Base-by-base conservation (phyloP, 2,797 vertebrate genomes). In the Neostethus bicornis region DNA sequence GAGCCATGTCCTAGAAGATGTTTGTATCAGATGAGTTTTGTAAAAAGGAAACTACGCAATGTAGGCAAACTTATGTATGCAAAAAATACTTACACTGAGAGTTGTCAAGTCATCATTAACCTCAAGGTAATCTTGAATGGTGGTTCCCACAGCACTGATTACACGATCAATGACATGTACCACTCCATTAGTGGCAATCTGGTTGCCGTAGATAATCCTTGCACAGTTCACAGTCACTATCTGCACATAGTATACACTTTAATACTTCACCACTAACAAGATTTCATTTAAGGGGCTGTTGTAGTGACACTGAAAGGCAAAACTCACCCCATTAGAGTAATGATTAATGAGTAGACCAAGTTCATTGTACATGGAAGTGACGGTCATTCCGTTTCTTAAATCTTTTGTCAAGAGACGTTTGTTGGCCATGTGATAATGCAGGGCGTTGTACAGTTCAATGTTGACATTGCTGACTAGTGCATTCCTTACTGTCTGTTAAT, bases 221-320 rank as follows among this genome's bases (percentile, higher is more conserved):
- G 95, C 97, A 32, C 97, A 99, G 85, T 99, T 99, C 55, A 99
- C 96, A 0, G 97, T 99, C 72, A 98, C 96, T 45, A 99, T 92
- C 97, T 99, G 17, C 31, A 50, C 26, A 60, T 5, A 23, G 49
- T 5, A 51, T n/a, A 11, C 5, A 37, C 8, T 19, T 39, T 7
- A 49, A 13, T 26, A 19, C 55, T 19, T 64, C n/a, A 58, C 25
- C 23, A 4, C 4, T 25, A 8, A 39, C 35, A 66, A 21, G 1
- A 21, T 12, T 16, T 51, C 39, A 7, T 12, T 7, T n/a, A 45
- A 2, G 2, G 1, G 1, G 14, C 1, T 9, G 8, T 12, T 31
- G 3, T 21, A 24, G 17, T 17, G 38, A 46, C n/a, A 29, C 7
- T 34, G 14, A 58, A 21, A 26, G 6, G 4, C 17, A 7, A 12